Evolutionary conservation across 2,113 vertebrate genomes (phyloP).

Genomic region (Entosphenus tridentatus): DNA sequence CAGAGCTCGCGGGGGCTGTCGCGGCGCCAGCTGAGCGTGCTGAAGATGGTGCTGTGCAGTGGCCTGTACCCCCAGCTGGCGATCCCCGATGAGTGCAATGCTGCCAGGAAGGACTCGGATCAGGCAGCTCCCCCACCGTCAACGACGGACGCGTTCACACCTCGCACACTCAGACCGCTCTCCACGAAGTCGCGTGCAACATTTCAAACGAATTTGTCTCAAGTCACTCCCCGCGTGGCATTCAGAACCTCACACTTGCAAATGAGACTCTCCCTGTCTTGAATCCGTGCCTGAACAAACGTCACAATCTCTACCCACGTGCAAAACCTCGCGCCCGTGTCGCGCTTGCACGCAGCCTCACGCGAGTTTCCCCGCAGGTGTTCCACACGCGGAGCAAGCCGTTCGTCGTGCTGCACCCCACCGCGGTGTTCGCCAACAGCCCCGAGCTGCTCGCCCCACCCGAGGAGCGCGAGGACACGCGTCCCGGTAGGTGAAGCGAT

Average conservation of each 20-base stretch:
- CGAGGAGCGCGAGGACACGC: conserved; percentile 8
- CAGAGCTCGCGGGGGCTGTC: conserved; percentile 25
- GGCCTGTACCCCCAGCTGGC: conserved; percentile 73
- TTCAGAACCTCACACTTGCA: no score
- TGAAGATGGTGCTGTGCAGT: conserved; percentile 47
- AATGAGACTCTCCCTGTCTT: no score
- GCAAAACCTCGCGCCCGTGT: no score
- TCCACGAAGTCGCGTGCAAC: no score
- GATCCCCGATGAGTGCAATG: conserved; percentile 46
- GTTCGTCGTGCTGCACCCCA: conserved; percentile 54
- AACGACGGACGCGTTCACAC: no score
- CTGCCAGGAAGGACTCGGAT: conserved; percentile 52
- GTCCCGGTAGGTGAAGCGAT: accelerated
- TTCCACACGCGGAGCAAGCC: conserved; percentile 66
- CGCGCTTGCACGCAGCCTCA: no score
- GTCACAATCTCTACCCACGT: no score
- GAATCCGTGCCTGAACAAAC: no score
- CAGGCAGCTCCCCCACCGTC: conserved; percentile 24
- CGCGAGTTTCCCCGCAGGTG: conserved; percentile 21
- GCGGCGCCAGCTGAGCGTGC: conserved; percentile 27
- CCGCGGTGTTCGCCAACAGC: conserved; percentile 38
- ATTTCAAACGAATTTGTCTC: no score
- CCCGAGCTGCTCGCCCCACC: conserved; percentile 39
- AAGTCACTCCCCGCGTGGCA: no score
- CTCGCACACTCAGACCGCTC: no score